These are phyloP conservation scores for Lacerta bilineata DNA, from an alignment of 2,797 vertebrate species.

Conservation along the genomic window DNA sequence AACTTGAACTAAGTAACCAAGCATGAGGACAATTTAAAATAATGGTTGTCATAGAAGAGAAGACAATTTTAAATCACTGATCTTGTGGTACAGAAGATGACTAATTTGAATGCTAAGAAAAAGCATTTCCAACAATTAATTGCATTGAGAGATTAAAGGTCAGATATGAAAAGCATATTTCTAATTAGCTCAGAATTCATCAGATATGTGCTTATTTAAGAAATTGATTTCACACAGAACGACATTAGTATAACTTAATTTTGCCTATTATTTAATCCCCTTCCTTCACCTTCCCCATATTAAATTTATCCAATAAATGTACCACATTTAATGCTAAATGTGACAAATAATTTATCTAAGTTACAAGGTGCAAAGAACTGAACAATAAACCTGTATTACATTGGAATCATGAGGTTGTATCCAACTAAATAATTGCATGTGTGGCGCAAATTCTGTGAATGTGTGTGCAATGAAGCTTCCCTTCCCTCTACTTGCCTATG, in stretches of 20 bases:
- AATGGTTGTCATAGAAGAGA: slow-evolving; percentile 74
- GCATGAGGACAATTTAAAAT: slow-evolving; percentile 74
- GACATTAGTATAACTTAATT: neutral
- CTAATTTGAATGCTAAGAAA: slow-evolving; percentile 30
- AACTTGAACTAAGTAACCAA: slow-evolving; percentile 74
- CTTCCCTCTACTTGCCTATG: too few species aligned
- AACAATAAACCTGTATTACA: neutral
- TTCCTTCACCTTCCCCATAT: neutral
- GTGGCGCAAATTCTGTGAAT: too few species aligned
- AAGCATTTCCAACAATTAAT: slow-evolving; percentile 46
- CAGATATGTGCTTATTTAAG: neutral
- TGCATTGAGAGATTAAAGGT: slow-evolving; percentile 37
- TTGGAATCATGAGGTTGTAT: neutral
- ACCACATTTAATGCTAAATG: neutral
- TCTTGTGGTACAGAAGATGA: neutral
- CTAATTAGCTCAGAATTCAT: accelerated
- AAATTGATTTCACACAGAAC: slow-evolving; percentile 14
- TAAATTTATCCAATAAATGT: neutral
- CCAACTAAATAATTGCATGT: too few species aligned
- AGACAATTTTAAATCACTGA: slow-evolving; percentile 56
- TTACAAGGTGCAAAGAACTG: neutral
- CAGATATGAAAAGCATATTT: neutral
- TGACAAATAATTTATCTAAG: neutral
- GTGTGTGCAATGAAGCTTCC: too few species aligned
- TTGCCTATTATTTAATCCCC: slow-evolving; percentile 26